Evolutionary conservation across 1,140 invertebrate species (phyloP), one percentile per base, ranked within the genome.

Genomic region (Drosophila nikananu): DNA sequence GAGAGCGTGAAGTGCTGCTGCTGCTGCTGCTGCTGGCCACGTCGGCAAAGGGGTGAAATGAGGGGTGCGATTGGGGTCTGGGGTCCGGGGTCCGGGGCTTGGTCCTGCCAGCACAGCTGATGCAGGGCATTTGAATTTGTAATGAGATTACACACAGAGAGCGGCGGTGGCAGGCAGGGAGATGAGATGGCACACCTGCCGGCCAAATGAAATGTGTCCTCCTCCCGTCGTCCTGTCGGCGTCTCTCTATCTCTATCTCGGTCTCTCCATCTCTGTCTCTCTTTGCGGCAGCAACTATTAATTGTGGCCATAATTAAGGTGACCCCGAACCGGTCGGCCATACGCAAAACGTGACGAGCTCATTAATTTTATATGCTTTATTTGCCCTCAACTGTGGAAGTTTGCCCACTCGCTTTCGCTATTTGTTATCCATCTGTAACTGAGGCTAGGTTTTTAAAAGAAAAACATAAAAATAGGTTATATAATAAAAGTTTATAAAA

Each of bases 241-340:
- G 12, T 23, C 9, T 23, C n/a, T 32, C 7, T 25, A 9, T 21
- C 12, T 37, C 5, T 12, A 21, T 57, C 23, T 37, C 17, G 17
- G 25, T 42, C 21, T 51, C 17, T 41, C 52, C 32, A 8, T 35
- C 13, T 15, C 39, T 30, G 37, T 42, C n/a, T 15, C n/a, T 15
- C 54, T 19, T 57, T 37, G 30, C 39, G 57, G 75, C 48, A 78
- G 83, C 77, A 72, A 86, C 84, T 90, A 81, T 84, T 87, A 87
- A 87, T 87, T 89, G 84, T 90, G 86, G 71, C 86, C 84, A 87
- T 87, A 90, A 87, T 87, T 90, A 90, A 90, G 81, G 81, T 87
- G 86, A 86, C 78, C 77, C 73, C 66, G 65, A 72, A 54, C 59
- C 51, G 27, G 42, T 42, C 39, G 63, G 52, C 49, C 39, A 46